Base-by-base conservation (phyloP, 1,140 invertebrate genomes). In the Achroia grisella region DNA sequence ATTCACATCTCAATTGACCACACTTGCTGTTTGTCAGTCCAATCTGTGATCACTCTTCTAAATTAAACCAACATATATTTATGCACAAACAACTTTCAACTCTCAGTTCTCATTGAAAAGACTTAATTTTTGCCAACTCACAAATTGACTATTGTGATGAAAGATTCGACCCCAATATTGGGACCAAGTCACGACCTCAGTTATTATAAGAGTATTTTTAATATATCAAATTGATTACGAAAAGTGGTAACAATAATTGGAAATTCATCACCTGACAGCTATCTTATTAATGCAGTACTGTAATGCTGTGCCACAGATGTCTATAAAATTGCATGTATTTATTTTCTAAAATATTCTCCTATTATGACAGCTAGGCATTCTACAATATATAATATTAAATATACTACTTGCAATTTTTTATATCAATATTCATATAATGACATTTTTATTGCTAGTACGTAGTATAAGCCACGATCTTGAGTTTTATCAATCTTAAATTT, bases 1-100 rank as follows among this genome's bases (percentile, higher is more conserved):
- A 63, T 68, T 71, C 60, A 68, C 57, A 52, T 68, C 56, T 68
- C 62, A 71, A 71, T 71, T 66, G 64, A 62, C 40, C 12, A 42
- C 56, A 53, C 49, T 65, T 58, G 42, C 35, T 44, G 56, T 45
- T 43, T 47, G 56, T 62, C 57, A 44, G 48, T 56, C 48, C 48
- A 55, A 3, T 23, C 31, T 33, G 31, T n/a, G n/a, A 11, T 33
- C n/a, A 33, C 31, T 2, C 30, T 11, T 23, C 2, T 23, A 23
- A 23, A 23, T 23, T 23, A 23, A 23, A 23, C 17, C 17, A 23
- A 23, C 12, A 4, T 31, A 10, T 4, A 33, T 10, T 10, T 23
- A 6, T 23, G 12, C 8, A 33, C 31, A 33, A 2, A 12, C n/a
- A 10, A 12, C 12, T 33, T 5, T 35, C 4, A 14, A 35, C 2